Base-by-base conservation (phyloP, 2,888 invertebrate genomes). In the Caenorhabditis wallacei region DNA sequence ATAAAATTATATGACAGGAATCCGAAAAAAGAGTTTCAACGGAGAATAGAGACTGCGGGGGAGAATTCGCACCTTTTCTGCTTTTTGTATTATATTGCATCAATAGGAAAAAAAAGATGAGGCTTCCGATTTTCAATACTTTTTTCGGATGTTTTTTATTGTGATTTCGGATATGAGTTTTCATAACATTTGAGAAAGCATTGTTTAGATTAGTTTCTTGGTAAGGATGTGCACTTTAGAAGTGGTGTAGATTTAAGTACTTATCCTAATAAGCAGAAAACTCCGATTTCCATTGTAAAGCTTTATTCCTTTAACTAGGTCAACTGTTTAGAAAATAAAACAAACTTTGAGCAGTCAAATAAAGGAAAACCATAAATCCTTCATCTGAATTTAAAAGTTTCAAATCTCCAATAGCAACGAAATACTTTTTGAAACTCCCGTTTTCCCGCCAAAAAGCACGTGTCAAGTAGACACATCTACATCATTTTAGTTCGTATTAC, bases 81-180 rank as follows among this genome's bases (percentile, higher is more conserved):
- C 63, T 18, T 48, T n/a, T 64, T 64, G 35, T 64, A 35, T 64
- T 64, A 35, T 64, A 64, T 64, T 64, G 64, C 64, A 64, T 64
- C 22, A 30, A 59, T 59, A 22, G 59, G 22, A 22, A 20, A 40
- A 40, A 59, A 59, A 40, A 59, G 54, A 10, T 37, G 40, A 59
- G 22, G 59, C 59, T 59, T 40, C 40, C 59, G 59, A 37, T 59
- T 59, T 57, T 57, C 35, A 37, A 57, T 35, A 4, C 16, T 35
- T 57, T 40, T 59, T 40, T 20, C 20, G 40, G 18, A 13, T 13
- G n/a, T n/a, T 57, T 56, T n/a, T 35, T 57, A 26, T 57, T 57
- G 57, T 26, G 26, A 18, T 35, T 54, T 26, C 13, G 35, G 10
- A 35, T n/a, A n/a, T n/a, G n/a, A n/a, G n/a, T n/a, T n/a, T n/a